Conservation (phyloP, 1,140 invertebrate species). For the Armadillidium nasatum region DNA sequence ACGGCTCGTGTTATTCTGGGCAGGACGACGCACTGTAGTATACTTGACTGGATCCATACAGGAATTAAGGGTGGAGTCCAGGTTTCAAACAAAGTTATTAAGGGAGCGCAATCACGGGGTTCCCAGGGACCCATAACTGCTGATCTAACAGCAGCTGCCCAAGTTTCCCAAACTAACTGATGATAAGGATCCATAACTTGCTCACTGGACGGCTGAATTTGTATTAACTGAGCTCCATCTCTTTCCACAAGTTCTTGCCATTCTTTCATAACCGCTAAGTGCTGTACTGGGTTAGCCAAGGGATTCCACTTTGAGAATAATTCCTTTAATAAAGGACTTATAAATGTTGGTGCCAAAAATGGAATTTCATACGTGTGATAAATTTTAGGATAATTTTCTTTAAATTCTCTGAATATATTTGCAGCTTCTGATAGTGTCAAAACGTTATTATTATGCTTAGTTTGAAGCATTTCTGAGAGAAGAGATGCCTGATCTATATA, state of each 20-base stretch:
- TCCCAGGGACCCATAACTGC: conserved; percentile 51
- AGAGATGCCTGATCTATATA: conserved; percentile 66
- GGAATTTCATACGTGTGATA: conserved; percentile 55
- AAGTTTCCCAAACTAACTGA: conserved; percentile 78
- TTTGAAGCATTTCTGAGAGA: conserved; percentile 59
- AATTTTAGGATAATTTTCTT: conserved; percentile 56
- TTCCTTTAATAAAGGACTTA: conserved; percentile 63
- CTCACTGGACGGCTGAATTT: conserved; percentile 26
- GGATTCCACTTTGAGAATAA: conserved; percentile 69
- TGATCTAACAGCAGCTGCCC: conserved; percentile 73
- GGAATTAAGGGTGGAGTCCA: no score
- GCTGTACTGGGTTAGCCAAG: conserved; percentile 56
- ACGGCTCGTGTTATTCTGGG: conserved; percentile 74
- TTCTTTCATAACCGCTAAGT: conserved; percentile 68
- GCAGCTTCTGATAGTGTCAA: conserved; percentile 68
- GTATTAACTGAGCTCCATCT: conserved; percentile 47
- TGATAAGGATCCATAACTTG: conserved; percentile 67
- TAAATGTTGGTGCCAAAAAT: conserved; percentile 61
- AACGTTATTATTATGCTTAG: conserved; percentile 34
- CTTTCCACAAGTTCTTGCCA: conserved; percentile 75
- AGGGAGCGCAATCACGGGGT: no score
- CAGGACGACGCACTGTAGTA: conserved; percentile 74
- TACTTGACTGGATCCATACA: conserved; percentile 38
- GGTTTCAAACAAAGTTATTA: no score
- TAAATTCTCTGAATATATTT: conserved; percentile 66